Evolutionary conservation across 2,113 vertebrate genomes (phyloP).

Genomic region (Turdus rufiventris): DNA sequence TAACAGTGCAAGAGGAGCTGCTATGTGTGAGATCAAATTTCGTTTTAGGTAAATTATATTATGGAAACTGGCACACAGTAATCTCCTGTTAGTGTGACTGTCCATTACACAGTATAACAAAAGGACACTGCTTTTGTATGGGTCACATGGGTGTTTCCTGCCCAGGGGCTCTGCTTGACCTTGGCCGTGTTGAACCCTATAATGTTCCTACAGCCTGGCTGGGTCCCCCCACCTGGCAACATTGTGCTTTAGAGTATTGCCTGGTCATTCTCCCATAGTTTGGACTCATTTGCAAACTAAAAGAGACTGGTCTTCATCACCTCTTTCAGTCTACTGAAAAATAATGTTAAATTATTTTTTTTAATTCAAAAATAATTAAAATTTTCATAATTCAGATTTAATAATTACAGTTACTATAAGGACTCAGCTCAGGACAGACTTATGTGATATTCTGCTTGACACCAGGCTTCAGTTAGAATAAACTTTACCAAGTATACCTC

Average conservation of each 20-base stretch:
- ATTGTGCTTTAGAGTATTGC: not conserved
- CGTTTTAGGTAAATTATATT: not conserved
- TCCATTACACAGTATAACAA: not conserved
- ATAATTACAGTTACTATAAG: not conserved
- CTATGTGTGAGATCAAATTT: not conserved
- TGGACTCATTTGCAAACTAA: not conserved
- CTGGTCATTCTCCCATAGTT: not conserved
- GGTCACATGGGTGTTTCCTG: not conserved
- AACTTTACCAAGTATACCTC: accelerated
- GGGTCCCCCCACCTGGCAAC: not conserved
- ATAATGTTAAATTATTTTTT: not conserved
- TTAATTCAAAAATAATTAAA: accelerated
- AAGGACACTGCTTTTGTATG: not conserved
- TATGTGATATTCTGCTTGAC: not conserved
- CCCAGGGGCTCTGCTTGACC: too few relatives aligned
- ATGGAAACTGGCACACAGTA: not conserved
- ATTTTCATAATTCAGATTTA: not conserved
- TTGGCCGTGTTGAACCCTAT: not conserved
- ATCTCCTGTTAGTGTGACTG: not conserved
- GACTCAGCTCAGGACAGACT: not conserved
- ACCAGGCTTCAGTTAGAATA: not conserved
- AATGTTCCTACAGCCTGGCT: not conserved
- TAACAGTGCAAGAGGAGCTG: not conserved
- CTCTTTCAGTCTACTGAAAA: not conserved
- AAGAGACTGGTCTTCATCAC: not conserved